Conservation (phyloP, 2,888 invertebrate species). For the Dolichomitus sp. region DNA sequence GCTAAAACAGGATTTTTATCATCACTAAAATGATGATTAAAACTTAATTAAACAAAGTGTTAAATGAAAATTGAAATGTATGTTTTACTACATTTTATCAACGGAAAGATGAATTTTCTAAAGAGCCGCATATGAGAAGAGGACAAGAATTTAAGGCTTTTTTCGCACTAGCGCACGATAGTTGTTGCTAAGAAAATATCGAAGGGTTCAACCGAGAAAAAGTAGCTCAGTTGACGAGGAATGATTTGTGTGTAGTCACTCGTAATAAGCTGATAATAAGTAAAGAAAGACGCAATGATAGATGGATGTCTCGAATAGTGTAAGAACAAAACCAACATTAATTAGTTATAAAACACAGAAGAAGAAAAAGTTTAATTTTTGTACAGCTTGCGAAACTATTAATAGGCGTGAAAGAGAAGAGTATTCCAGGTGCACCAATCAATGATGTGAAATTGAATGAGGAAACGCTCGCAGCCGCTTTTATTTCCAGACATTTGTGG, state of each 20-base stretch:
- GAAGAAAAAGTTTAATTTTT: conserved; percentile 52
- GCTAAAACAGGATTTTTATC: too few species aligned
- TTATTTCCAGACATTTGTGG: conserved; percentile 37
- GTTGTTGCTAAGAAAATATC: neutral
- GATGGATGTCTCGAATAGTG: conserved; percentile 39
- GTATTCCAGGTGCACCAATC: conserved; percentile 51
- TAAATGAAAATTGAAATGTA: too few species aligned
- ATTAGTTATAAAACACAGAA: conserved; percentile 58
- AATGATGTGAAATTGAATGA: conserved; percentile 36
- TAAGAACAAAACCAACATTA: conserved; percentile 54
- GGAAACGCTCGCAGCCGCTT: conserved; percentile 50
- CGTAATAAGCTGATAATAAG: conserved; percentile 35
- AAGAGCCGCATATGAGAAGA: too few species aligned
- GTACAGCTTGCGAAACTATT: conserved; percentile 64
- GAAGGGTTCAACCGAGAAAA: neutral
- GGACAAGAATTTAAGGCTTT: too few species aligned
- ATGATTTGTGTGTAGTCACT: neutral
- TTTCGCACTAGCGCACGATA: neutral
- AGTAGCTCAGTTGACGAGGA: neutral
- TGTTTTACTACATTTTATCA: too few species aligned
- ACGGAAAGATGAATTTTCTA: too few species aligned
- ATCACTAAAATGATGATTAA: too few species aligned
- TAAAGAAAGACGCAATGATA: conserved; percentile 34
- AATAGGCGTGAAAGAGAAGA: conserved; percentile 53
- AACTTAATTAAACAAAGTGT: too few species aligned